Base-by-base conservation (phyloP, 2,888 invertebrate species). In the Parelbella ahira region DNA sequence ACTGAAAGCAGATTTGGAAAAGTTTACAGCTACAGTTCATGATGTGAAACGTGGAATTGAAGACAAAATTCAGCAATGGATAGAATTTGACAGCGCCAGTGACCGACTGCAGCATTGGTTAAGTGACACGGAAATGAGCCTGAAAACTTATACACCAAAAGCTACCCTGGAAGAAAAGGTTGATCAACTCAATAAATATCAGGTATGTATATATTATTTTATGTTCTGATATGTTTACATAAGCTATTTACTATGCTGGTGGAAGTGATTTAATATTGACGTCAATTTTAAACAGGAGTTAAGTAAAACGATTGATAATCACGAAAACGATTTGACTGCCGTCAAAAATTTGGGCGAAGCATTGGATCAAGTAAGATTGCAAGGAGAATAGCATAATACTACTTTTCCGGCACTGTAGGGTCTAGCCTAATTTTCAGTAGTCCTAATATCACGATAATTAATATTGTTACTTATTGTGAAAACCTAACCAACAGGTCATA, bases 91-190 rank as follows among this genome's bases (percentile, higher is more conserved):
- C 66, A 90, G 91, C 49, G 93, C 94, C 0, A 90, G 95, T 56
- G 96, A 96, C 54, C 90, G 93, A 25, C 87, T 98, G 30, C 90
- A 95, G 41, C 90, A 90, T 30, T 97, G 97, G 96, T 77, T 98
- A 43, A 91, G 91, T 30, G 96, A 97, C 48, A 94, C 96, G 0
- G 98, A 98, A 78, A 91, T 92, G 56, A 90, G 92, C 7, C 87
- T 98, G 38, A 96, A 97, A 71, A 96, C 95, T 50, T 97, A 95
- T 63, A 90, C 92, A 15, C 90, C 94, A 3, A 94, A 94, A 65
- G 92, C 95, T 27, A 94, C 95, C 0, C 82, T 96, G 13, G 95
- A 97, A 54, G 97, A 97, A 63, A 98, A 98, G 73, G 91, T 94
- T 54, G 95, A 96, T 51, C 97, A 97, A 70, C 89, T 96, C 20